Evolutionary conservation across 2,888 invertebrate species (phyloP), one percentile per base, ranked within the genome.

Genomic region (Yponomeuta evonymella): DNA sequence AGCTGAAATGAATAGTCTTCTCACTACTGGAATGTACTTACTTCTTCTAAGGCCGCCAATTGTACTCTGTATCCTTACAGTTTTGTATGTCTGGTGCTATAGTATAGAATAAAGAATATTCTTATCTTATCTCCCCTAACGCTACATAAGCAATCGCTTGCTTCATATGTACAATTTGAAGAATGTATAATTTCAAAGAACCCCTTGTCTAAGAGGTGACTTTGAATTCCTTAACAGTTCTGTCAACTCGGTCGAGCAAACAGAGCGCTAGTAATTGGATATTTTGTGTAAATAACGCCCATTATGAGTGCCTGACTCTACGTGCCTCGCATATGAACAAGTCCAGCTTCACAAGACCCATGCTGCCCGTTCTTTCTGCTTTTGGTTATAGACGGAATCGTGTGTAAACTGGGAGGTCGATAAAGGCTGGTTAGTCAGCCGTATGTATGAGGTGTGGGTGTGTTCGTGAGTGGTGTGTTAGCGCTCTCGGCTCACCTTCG

Each of bases 401-500:
- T 58, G 12, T 15, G 51, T 58, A 58, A 3, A 58, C 51, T 58
- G 51, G 51, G 64, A 63, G 77, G 68, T 76, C 76, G 70, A 48
- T 1, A 29, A 67, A 33, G 67, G 77, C 73, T 75, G 76, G 73
- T 74, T 72, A 73, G 73, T 58, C 15, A 15, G 51, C 15, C 76
- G 12, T 51, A 77, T 81, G 79, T 80, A 81, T 74, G 80, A 70
- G 29, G 77, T 81, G 79, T 80, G 81, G 74, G 81, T 77, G 77
- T 77, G 79, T 76, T 85, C 85, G 88, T 89, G 90, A 84, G 83
- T 79, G 81, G 78, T 81, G 85, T 85, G 88, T 88, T 87, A 87
- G 85, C 84, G 81, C 81, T 86, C 83, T 86, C 83, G 83, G 81
- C 79, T 91, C 90, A 91, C 91, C 90, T 92, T 90, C 90, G 87